A percentile compares a stretch with the other conserved stretches of the same genome.
phyloP scores from a whole-genome alignment of 2,888 invertebrate genomes.

The Heliconius erato region DNA sequence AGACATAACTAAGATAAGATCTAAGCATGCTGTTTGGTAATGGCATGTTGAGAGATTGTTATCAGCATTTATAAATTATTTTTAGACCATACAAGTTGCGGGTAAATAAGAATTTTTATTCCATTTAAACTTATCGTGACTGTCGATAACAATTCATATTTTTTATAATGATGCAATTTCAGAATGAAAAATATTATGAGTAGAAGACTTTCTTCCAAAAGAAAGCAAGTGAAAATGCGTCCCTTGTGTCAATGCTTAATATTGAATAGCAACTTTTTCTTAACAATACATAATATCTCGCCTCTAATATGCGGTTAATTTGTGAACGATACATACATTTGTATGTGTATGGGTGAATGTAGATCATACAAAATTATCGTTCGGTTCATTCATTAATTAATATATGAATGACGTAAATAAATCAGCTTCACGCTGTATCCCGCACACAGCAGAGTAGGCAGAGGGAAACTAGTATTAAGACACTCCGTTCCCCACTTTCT shows the following conservation, averaged over 20 bases:
- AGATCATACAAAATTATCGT: too few species aligned
- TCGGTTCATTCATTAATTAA: too few species aligned
- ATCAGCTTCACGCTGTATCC: too few species aligned
- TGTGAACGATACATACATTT: too few species aligned
- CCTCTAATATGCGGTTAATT: too few species aligned
- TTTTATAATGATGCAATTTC: background rate
- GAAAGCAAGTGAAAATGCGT: background rate
- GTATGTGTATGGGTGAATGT: too few species aligned
- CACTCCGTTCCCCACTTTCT: too few species aligned
- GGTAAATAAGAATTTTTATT: slow-evolving; percentile 22
- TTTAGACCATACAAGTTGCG: slow-evolving; percentile 25
- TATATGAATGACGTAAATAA: too few species aligned
- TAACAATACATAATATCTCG: too few species aligned
- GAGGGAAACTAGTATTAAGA: too few species aligned
- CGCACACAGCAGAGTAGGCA: too few species aligned
- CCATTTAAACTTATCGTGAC: background rate
- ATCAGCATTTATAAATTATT: slow-evolving; percentile 37
- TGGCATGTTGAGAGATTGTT: slow-evolving; percentile 45
- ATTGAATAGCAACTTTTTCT: too few species aligned
- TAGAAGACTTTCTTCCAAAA: background rate
- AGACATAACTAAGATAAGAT: slow-evolving; percentile 42
- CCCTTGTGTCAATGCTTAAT: background rate
- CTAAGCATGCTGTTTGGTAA: slow-evolving; percentile 42
- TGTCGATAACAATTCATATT: background rate
- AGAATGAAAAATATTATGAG: background rate